These are phyloP conservation scores for Cotesia chilonis DNA, from an alignment of 1,140 invertebrate species.

Conservation along the genomic window DNA sequence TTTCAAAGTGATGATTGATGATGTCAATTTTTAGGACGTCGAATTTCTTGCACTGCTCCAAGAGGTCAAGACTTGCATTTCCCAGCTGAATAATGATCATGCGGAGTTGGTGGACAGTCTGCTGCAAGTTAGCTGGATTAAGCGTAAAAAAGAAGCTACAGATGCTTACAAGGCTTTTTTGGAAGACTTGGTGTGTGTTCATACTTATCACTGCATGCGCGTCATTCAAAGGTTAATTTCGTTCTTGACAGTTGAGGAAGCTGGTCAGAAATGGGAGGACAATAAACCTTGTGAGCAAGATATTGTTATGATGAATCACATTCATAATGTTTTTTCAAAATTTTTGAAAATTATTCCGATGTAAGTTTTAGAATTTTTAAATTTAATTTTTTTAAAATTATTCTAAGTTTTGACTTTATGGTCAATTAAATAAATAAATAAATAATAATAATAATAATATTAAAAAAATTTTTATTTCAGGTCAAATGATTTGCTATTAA, in stretches of 20 bases:
- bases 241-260: slow-evolving; percentile 66
- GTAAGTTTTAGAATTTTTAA: slow-evolving; percentile 61
- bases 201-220: slow-evolving; percentile 70
- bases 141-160: slow-evolving; percentile 61
- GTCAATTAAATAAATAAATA: no score
- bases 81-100: slow-evolving; percentile 67
- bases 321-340: slow-evolving; percentile 68
- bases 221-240: slow-evolving; percentile 69
- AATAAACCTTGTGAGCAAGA: slow-evolving; percentile 61
- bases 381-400: slow-evolving; percentile 46
- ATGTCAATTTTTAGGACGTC: slow-evolving; percentile 62
- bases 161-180: slow-evolving; percentile 70
- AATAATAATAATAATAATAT: no score
- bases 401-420: background rate
- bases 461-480: slow-evolving; percentile 59
- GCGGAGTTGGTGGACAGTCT: slow-evolving; percentile 71
- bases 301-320: slow-evolving; percentile 62
- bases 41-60: slow-evolving; percentile 68
- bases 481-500: slow-evolving; percentile 66
- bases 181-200: slow-evolving; percentile 71
- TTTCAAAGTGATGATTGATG: slow-evolving; percentile 1
- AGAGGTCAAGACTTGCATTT: slow-evolving; percentile 69
- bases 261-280: slow-evolving; percentile 56
- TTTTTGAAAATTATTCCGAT: slow-evolving; percentile 71
- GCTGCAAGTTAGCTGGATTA: slow-evolving; percentile 70